Percentiles rank a stretch among this genome's conserved stretches.
Evolutionary conservation across 2,113 vertebrate species (phyloP).

Genomic region (Coracopsis vasa): DNA sequence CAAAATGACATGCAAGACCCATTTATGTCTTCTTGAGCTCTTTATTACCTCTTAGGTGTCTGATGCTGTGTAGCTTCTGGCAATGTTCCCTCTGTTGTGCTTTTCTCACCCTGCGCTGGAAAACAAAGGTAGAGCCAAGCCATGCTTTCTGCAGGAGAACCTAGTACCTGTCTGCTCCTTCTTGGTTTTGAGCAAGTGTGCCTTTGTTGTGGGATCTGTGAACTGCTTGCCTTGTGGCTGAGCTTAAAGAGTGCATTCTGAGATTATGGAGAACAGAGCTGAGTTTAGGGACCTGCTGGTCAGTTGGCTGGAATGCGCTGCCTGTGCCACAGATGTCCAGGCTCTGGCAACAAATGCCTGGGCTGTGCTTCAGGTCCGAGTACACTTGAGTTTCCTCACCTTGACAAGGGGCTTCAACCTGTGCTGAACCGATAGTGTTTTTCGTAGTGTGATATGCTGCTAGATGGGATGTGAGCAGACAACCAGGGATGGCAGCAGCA

Average conservation of each 20-base stretch:
- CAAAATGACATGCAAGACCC: neutral
- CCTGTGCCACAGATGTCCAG: neutral
- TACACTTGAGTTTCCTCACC: neutral
- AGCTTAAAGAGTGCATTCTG: neutral
- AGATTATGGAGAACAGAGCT: neutral
- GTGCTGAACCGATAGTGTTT: neutral
- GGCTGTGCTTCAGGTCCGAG: neutral
- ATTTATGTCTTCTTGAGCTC: neutral
- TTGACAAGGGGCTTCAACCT: neutral
- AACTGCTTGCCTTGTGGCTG: neutral
- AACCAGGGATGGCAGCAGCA: accelerated
- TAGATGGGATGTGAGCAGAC: neutral
- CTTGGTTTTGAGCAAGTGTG: neutral
- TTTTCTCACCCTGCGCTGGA: neutral
- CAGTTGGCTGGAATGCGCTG: neutral
- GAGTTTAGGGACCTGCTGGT: neutral
- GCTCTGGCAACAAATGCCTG: neutral
- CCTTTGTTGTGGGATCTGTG: neutral
- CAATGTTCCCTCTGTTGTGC: neutral
- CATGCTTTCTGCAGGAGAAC: neutral
- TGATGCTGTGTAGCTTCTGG: neutral
- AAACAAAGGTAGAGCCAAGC: neutral
- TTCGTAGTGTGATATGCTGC: neutral
- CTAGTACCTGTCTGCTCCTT: neutral
- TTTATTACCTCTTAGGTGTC: neutral